A percentile compares a stretch with the other conserved stretches of the same genome.
These are phyloP conservation scores for Merodon equestris DNA, from an alignment of 2,888 invertebrate species.

Conservation along the genomic window DNA sequence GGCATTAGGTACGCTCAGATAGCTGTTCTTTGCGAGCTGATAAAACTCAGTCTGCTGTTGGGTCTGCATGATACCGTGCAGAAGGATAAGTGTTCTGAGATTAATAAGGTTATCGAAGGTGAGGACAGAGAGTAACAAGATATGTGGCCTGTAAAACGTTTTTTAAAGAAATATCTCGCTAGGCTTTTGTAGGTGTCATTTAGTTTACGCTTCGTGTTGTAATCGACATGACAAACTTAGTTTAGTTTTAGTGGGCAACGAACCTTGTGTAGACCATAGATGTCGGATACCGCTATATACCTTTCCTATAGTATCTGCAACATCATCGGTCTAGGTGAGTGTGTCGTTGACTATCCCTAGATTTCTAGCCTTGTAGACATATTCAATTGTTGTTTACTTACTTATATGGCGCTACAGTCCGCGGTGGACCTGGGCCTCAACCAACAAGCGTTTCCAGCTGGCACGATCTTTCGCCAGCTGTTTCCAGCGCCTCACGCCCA, in stretches of 20 bases:
- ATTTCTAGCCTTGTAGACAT: slow-evolving; percentile 1
- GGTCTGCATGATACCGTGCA: too few species aligned
- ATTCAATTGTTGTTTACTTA: slow-evolving; percentile 4
- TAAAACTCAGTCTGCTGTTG: not conserved
- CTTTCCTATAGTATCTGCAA: not conserved
- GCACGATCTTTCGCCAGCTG: too few species aligned
- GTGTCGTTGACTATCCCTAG: slow-evolving; percentile 4
- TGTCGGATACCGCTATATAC: slow-evolving; percentile 1
- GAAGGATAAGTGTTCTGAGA: not conserved
- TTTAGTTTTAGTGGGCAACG: slow-evolving; percentile 3
- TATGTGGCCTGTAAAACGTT: not conserved
- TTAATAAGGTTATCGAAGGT: too few species aligned
- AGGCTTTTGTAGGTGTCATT: slow-evolving; percentile 8
- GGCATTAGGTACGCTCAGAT: slow-evolving; percentile 7
- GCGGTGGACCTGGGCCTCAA: too few species aligned
- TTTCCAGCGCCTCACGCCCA: too few species aligned
- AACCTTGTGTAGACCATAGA: slow-evolving; percentile 1
- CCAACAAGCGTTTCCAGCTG: too few species aligned
- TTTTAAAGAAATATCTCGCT: slow-evolving; percentile 8
- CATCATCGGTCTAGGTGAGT: slow-evolving; percentile 1
- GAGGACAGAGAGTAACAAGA: slow-evolving; percentile 5
- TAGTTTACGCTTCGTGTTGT: not conserved
- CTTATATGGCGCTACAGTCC: too few species aligned
- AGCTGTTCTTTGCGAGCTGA: not conserved
- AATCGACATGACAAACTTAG: slow-evolving; percentile 3